Percentiles rank a stretch among this genome's conserved stretches.
phyloP scores from a whole-genome alignment of 2,888 invertebrate species.

The Venustoraphidia nigricollis region DNA sequence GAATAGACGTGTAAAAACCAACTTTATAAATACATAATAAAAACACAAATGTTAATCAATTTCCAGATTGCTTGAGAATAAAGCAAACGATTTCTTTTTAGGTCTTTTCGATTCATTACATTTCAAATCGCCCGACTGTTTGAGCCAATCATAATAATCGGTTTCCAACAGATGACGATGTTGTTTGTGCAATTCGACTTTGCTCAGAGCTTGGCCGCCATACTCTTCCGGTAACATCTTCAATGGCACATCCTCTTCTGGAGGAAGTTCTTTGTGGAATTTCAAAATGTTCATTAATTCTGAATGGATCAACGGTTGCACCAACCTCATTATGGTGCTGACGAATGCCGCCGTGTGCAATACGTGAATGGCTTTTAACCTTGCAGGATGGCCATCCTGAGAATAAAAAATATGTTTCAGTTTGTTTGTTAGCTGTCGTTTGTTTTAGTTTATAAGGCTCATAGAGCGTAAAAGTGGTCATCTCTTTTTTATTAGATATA shows the following conservation, averaged over 20 bases:
- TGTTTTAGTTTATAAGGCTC: no score
- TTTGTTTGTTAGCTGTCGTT: no score
- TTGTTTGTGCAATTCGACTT: conserved; percentile 36
- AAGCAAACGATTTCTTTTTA: conserved; percentile 26
- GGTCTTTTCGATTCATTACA: conserved; percentile 27
- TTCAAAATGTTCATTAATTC: conserved; percentile 42
- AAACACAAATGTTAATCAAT: conserved; percentile 1
- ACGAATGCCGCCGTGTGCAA: conserved; percentile 51
- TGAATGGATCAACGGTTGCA: conserved; percentile 46
- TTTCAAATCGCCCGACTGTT: conserved; percentile 39
- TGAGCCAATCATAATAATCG: conserved; percentile 44
- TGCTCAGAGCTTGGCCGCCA: conserved; percentile 37
- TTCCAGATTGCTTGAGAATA: conserved; percentile 16
- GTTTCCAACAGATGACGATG: conserved; percentile 38
- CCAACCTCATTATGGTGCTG: conserved; percentile 49
- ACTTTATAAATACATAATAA: neutral
- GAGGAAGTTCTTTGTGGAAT: conserved; percentile 28
- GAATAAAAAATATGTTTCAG: conserved; percentile 14
- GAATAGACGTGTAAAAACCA: no score
- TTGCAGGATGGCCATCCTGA: conserved; percentile 49
- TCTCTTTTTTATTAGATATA: no score
- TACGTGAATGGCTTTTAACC: conserved; percentile 47
- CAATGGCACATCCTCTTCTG: conserved; percentile 19
- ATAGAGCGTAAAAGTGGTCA: no score
- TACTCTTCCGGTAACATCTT: conserved; percentile 36